Evolutionary conservation across 1,140 invertebrate species (phyloP), one percentile per base, ranked within the genome.

Genomic region (Aphidius ervi): DNA sequence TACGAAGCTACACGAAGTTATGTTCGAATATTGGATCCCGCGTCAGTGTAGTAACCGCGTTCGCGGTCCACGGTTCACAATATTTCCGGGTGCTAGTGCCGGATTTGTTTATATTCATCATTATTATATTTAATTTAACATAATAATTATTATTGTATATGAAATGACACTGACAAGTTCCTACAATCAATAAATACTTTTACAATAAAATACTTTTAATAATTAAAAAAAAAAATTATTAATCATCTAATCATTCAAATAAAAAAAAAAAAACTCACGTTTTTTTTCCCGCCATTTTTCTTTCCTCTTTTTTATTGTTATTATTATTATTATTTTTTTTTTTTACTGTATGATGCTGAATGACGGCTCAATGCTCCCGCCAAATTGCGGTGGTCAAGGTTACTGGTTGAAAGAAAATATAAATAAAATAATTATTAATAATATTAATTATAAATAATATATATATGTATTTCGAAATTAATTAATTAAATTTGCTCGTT

Each of bases 21-120:
- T 64, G 71, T 79, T 80, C 77, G 78, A 80, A 80, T 80, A 70
- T 71, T 69, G 67, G 63, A 70, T 76, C 77, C 78, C 78, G 78
- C 77, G 74, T 79, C 78, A 80, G 78, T 80, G 76, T 74, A 78
- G 70, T 75, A 74, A 75, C 76, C 78, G 77, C 78, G 74, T 80
- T 73, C 78, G 78, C 78, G 78, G 78, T 78, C 77, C 77, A 78
- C 77, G 77, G 78, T 80, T 77, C 76, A 77, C 68, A 67, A 72
- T 54, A 54, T 78, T 78, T 79, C 70, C 70, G 75, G 71, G 68
- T 69, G 63, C 20, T 64, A 64, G 69, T 70, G 63, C 54, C 64
- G 9, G n/a, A 8, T 65, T 65, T 65, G 61, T 65, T 62, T 52
- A n/a, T 9, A 9, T 52, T 39, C 16, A 16, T 9, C 49, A 31